Evolutionary conservation across 2,888 invertebrate genomes (phyloP), one percentile per base, ranked within the genome.

Genomic region (Oligia strigilis): DNA sequence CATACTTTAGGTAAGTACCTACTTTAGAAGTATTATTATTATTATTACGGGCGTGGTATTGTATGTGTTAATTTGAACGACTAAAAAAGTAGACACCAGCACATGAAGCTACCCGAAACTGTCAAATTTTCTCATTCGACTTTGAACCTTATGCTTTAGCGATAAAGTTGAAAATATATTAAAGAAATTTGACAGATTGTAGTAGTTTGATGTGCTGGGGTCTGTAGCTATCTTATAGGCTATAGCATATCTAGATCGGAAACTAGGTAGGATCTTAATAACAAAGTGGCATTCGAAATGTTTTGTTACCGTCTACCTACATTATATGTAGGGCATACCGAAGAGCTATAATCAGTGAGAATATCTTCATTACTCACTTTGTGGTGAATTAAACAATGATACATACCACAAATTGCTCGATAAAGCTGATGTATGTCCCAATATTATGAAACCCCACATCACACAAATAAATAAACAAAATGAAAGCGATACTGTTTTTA

Each of bases 161-260:
- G 5, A 40, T 40, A 40, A 40, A 40, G 40, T 40, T 40, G 40
- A 40, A 40, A 40, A 40, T 40, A 0, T 40, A 40, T 40, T 40
- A 40, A 40, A 40, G 40, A 40, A 40, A 40, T 40, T 40, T 40
- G 40, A 40, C 40, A 40, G 40, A 40, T 40, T 40, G 40, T 40
- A 40, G 40, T 40, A 40, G 40, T 5, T 40, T 40, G 5, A 40
- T 40, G 40, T 40, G 40, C 40, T 40, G 40, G 40, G 0, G 5
- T 40, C 40, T 40, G 40, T 5, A 64, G 1, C 29, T 49, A 9
- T 40, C 43, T 77, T n/a, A 43, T 55, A 55, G 69, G 64, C 64
- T 77, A 69, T 82, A 52, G 58, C 58, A 17, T 77, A 36, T 46
- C 62, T 65, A 65, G 64, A 73, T 77, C 72, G 64, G 67, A 72